These are phyloP conservation scores for Centropus bengalensis DNA, from an alignment of 2,113 vertebrate species.

Conservation along the genomic window DNA sequence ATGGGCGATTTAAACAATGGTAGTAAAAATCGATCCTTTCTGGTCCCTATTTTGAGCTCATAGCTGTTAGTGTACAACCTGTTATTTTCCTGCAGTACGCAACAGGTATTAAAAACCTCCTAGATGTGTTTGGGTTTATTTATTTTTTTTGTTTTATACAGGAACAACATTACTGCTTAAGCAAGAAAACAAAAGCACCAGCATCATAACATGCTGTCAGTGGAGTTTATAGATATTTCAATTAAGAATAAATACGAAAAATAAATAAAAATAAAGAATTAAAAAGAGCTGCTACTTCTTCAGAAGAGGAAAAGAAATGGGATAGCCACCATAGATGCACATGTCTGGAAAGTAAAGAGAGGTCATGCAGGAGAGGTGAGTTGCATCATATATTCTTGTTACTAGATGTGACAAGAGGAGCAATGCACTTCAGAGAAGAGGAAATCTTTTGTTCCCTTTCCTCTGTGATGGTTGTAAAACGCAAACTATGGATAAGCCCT, in stretches of 20 bases:
- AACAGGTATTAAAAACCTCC: neutral
- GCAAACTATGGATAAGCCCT: neutral
- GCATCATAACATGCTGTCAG: neutral
- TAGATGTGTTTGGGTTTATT: neutral
- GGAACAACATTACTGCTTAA: neutral
- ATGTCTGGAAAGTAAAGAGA: neutral
- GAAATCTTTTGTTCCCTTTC: neutral
- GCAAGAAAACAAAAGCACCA: neutral
- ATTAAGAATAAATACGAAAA: neutral
- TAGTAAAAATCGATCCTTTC: constrained; percentile 23
- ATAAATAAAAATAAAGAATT: too few species aligned
- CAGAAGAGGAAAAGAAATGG: neutral
- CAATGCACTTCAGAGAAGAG: neutral
- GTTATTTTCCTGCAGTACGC: neutral
- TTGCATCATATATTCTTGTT: neutral
- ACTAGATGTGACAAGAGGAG: neutral
- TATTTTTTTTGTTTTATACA: neutral
- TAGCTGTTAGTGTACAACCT: neutral
- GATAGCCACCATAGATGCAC: neutral
- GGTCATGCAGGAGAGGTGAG: neutral
- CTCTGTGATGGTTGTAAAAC: neutral
- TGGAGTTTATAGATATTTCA: neutral
- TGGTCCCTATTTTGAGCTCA: neutral
- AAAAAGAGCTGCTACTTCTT: neutral
- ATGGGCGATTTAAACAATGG: constrained; percentile 13